Percentiles rank a stretch among this genome's conserved stretches.
Conservation (phyloP, 1,140 invertebrate species). For the Conus ventricosus region DNA sequence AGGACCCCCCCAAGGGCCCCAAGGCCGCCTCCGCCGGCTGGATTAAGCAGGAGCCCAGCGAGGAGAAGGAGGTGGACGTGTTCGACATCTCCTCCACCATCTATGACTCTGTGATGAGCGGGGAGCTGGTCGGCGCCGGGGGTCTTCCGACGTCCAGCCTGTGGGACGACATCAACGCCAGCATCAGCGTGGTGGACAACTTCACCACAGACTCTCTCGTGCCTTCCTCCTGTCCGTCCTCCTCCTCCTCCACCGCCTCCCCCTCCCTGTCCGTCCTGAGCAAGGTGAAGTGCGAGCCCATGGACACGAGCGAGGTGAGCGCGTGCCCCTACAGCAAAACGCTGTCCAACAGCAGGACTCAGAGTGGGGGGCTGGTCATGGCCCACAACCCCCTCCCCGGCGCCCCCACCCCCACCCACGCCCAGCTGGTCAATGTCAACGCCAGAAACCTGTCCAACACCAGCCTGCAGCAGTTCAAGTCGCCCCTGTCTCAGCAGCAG, state of each 20-base stretch:
- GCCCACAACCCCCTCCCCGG: not conserved
- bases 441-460: not conserved
- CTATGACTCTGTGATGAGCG: conserved; percentile 43
- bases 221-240: conserved; percentile 13
- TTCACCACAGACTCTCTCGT: conserved; percentile 28
- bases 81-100: conserved; percentile 62
- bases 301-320: conserved; percentile 57
- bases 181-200: conserved; percentile 64
- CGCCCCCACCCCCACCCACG: conserved; percentile 25
- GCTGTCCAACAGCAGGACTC: conserved; percentile 36
- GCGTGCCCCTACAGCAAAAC: conserved; percentile 60
- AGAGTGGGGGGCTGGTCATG: conserved; percentile 15
- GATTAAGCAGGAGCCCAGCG: conserved; percentile 50
- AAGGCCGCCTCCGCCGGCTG: not conserved
- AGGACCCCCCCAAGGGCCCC: not conserved
- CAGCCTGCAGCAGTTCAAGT: conserved; percentile 1
- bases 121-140: not conserved
- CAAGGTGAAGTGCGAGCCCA: conserved; percentile 62
- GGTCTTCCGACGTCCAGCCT: conserved; percentile 51
- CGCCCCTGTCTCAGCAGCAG: conserved; percentile 17
- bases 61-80: conserved; percentile 48
- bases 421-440: not conserved
- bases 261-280: not conserved
- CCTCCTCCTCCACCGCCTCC: not conserved
- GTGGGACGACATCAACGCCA: conserved; percentile 69